Percentiles rank a stretch among this genome's conserved stretches.
Conservation (phyloP, 2,888 invertebrate genomes). For the Amblyteles armatorius region DNA sequence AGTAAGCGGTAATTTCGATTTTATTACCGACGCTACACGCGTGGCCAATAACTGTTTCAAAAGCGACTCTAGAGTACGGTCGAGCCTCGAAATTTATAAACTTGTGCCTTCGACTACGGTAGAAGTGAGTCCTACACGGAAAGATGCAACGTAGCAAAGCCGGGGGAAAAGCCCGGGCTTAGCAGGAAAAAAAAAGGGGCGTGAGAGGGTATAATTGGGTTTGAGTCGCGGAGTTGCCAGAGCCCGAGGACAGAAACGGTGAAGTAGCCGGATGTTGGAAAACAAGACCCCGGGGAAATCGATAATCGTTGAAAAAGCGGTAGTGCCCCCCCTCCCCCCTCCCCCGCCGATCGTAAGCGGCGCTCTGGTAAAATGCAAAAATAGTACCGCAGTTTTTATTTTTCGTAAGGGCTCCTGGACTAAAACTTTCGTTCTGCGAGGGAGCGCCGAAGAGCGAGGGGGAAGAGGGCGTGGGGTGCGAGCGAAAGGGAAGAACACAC, state of each 20-base stretch:
- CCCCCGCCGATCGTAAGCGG: neutral
- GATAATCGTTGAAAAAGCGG: slow-evolving; percentile 60
- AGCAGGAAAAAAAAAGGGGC: slow-evolving; percentile 10
- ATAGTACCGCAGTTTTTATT: slow-evolving; percentile 51
- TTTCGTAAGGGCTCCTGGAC: slow-evolving; percentile 49
- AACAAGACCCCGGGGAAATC: slow-evolving; percentile 59
- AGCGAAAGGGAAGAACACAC: neutral
- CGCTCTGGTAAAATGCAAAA: slow-evolving; percentile 60
- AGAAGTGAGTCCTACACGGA: neutral
- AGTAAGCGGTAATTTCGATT: slow-evolving; percentile 4
- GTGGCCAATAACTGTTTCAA: slow-evolving; percentile 19
- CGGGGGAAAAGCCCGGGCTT: neutral
- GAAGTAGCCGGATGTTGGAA: slow-evolving; percentile 48
- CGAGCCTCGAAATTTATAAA: slow-evolving; percentile 33
- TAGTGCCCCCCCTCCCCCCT: slow-evolving; percentile 15
- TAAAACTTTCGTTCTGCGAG: slow-evolving; percentile 46
- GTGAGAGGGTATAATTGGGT: slow-evolving; percentile 38
- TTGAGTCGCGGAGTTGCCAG: slow-evolving; percentile 18
- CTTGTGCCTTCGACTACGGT: neutral
- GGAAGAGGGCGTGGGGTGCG: neutral
- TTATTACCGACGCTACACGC: neutral
- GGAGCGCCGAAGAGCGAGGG: neutral
- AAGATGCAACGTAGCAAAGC: slow-evolving; percentile 5
- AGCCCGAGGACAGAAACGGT: slow-evolving; percentile 10
- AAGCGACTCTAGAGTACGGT: neutral